These are phyloP conservation scores for Phymorhynchus buccinoides DNA, from an alignment of 1,140 invertebrate species.

Conservation along the genomic window DNA sequence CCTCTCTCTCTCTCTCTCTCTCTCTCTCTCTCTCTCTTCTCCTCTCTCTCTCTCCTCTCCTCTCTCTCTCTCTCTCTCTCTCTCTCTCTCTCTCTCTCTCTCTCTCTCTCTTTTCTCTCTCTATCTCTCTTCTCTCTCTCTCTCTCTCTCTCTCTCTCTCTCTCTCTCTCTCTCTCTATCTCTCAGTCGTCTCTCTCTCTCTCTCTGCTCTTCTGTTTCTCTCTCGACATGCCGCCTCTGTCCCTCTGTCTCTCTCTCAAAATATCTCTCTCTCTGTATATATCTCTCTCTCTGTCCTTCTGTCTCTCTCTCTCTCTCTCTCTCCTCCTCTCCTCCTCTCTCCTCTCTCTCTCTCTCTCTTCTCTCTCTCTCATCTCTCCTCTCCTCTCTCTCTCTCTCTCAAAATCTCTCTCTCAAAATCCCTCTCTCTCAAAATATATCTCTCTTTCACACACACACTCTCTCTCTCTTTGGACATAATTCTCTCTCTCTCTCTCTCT, in stretches of 20 bases:
- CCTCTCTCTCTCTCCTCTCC: too few species aligned
- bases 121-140: too few species aligned
- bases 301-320: too few species aligned
- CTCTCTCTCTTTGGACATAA: background rate
- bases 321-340: background rate
- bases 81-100: too few species aligned
- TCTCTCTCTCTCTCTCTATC: slow-evolving; percentile 26
- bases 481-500: slow-evolving; percentile 21
- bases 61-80: too few species aligned
- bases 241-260: too few species aligned
- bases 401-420: background rate
- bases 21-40: background rate
- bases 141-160: slow-evolving; percentile 23
- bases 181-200: slow-evolving; percentile 5
- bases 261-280: too few species aligned
- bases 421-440: background rate
- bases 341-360: slow-evolving; percentile 26
- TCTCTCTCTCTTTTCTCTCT: background rate
- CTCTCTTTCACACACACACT: background rate
- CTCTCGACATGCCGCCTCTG: too few species aligned
- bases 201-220: background rate
- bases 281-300: too few species aligned
- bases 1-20: background rate
- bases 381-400: too few species aligned
- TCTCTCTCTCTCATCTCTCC: too few species aligned